phyloP scores from a whole-genome alignment of 2,888 invertebrate species.

The Alloplasta piceator region DNA sequence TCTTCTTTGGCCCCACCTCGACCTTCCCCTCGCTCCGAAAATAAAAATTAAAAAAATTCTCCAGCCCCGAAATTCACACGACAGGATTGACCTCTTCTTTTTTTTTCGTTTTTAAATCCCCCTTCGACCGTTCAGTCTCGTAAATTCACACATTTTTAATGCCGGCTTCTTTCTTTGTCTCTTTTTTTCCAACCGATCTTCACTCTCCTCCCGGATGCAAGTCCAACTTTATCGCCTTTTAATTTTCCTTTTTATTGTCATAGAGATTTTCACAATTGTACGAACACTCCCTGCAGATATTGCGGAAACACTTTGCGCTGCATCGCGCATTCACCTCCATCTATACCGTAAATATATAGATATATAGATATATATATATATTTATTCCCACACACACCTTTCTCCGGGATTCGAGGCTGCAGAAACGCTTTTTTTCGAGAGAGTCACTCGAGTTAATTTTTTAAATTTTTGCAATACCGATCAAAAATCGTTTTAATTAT shows the following conservation, averaged over 20 bases:
- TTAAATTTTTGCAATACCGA: neutral
- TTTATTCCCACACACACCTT: constrained; percentile 54
- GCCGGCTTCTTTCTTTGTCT: neutral
- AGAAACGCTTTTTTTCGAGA: constrained; percentile 51
- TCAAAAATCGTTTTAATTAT: constrained; percentile 3
- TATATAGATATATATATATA: constrained; percentile 11
- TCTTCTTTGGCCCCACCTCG: constrained; percentile 44
- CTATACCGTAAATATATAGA: constrained; percentile 17
- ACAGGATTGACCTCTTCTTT: constrained; percentile 22
- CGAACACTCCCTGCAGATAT: constrained; percentile 53
- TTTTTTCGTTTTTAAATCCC: constrained; percentile 19
- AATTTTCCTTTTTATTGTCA: too few species aligned
- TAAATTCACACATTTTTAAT: constrained; percentile 47
- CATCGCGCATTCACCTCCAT: constrained; percentile 53
- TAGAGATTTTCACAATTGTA: constrained; percentile 54
- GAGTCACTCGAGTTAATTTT: constrained; percentile 42
- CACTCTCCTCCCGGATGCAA: too few species aligned
- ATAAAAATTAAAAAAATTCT: constrained; percentile 10
- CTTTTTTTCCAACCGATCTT: neutral
- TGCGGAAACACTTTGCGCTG: constrained; percentile 57
- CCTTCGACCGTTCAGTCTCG: constrained; percentile 26
- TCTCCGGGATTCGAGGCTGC: constrained; percentile 40
- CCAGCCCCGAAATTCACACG: neutral
- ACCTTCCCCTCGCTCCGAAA: constrained; percentile 10
- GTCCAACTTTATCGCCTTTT: too few species aligned